Evolutionary conservation across 2,888 invertebrate species (phyloP).

Genomic region (Andrena marginata): DNA sequence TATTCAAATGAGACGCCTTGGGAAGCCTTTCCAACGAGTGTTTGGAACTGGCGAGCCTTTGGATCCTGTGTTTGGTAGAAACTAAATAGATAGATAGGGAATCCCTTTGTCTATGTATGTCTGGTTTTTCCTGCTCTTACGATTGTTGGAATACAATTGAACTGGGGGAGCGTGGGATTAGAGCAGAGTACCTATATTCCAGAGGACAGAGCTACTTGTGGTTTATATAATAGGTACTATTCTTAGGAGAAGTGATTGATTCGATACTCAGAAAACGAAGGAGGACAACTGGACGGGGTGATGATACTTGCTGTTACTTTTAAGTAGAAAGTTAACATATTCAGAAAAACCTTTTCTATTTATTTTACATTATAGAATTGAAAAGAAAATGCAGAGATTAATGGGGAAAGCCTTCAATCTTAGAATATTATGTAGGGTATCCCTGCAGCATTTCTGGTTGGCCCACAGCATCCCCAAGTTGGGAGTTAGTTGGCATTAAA

Average conservation of each 20-base stretch:
- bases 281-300: not conserved
- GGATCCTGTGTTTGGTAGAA: not conserved
- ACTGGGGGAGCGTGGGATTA: not conserved
- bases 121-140: not conserved
- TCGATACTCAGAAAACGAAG: not conserved
- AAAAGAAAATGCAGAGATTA: too few species aligned
- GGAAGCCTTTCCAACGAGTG: slow-evolving; percentile 29
- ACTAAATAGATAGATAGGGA: not conserved
- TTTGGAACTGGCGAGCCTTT: not conserved
- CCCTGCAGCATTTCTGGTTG: too few species aligned
- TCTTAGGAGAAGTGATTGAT: not conserved
- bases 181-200: not conserved
- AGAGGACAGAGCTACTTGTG: not conserved
- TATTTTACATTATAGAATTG: too few species aligned
- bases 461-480: too few species aligned
- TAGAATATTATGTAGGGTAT: too few species aligned
- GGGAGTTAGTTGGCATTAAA: not conserved
- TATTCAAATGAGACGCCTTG: slow-evolving; percentile 75
- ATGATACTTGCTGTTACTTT: not conserved
- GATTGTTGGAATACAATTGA: not conserved
- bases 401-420: too few species aligned
- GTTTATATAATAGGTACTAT: not conserved
- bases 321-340: not conserved
- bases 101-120: not conserved
- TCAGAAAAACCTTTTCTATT: too few species aligned